These are phyloP conservation scores for Eufriesea mexicana DNA, from an alignment of 1,140 invertebrate genomes.

Conservation along the genomic window DNA sequence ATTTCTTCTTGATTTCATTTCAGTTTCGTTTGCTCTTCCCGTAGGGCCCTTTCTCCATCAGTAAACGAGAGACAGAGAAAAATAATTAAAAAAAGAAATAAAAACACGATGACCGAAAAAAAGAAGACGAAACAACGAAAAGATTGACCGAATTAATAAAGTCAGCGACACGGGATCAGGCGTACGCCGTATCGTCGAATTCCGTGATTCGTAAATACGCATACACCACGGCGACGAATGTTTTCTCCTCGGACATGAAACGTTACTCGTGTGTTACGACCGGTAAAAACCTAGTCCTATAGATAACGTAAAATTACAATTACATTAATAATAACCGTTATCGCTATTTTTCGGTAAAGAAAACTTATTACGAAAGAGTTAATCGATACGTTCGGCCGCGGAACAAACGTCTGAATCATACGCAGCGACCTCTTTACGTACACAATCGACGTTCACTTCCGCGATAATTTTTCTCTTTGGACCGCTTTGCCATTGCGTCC, in stretches of 20 bases:
- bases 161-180: neutral
- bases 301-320: conserved; percentile 45
- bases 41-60: conserved; percentile 1
- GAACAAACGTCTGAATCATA: neutral
- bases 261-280: neutral
- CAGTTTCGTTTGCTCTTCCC: neutral
- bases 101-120: neutral
- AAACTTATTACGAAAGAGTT: conserved; percentile 26
- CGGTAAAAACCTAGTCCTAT: conserved; percentile 42
- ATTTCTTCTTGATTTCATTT: neutral
- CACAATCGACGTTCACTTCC: neutral
- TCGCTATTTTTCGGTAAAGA: conserved; percentile 30
- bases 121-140: neutral
- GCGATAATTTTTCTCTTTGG: conserved; percentile 6
- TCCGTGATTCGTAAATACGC: conserved; percentile 14
- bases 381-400: conserved; percentile 10
- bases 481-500: conserved; percentile 17
- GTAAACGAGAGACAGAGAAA: neutral
- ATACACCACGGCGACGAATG: neutral
- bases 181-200: conserved; percentile 4
- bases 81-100: neutral
- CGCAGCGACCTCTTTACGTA: neutral
- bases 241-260: neutral
- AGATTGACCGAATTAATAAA: neutral
- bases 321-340: conserved; percentile 43